A percentile compares a stretch with the other conserved stretches of the same genome.
phyloP scores from a whole-genome alignment of 2,888 invertebrate species.

The Brachypterus glaber region DNA sequence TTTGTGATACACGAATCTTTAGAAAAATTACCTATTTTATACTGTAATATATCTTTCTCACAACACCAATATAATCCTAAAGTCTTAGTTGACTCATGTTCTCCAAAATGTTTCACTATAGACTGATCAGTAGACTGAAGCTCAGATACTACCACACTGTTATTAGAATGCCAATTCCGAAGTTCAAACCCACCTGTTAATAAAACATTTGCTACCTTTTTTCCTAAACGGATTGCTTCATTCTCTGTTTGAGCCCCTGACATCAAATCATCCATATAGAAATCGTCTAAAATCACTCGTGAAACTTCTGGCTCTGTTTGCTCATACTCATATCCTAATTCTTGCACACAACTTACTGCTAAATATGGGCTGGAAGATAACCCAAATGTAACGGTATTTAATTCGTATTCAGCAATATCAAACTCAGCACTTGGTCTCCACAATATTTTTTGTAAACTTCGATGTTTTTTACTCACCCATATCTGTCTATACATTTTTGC shows the following conservation, averaged over 20 bases:
- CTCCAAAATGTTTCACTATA: neutral
- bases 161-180: slow-evolving; percentile 10
- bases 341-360: slow-evolving; percentile 11
- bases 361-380: slow-evolving; percentile 13
- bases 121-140: neutral
- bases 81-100: slow-evolving; percentile 9
- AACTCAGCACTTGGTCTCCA: slow-evolving; percentile 10
- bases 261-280: slow-evolving; percentile 14
- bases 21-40: too few relatives aligned
- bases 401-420: slow-evolving; percentile 11
- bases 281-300: slow-evolving; percentile 6
- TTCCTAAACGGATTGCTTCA: slow-evolving; percentile 5
- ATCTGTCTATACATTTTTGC: slow-evolving; percentile 21
- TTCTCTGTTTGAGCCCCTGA: slow-evolving; percentile 8
- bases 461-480: slow-evolving; percentile 7
- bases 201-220: slow-evolving; percentile 5
- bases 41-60: slow-evolving; percentile 5
- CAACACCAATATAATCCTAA: slow-evolving; percentile 14
- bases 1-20: slow-evolving; percentile 8
- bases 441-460: slow-evolving; percentile 10
- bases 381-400: slow-evolving; percentile 21
- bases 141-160: too few relatives aligned
- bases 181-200: slow-evolving; percentile 5
- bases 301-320: slow-evolving; percentile 2
- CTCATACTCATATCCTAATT: slow-evolving; percentile 8